Evolutionary conservation across 2,797 vertebrate species (phyloP).

Genomic region (Strix occidentalis): DNA sequence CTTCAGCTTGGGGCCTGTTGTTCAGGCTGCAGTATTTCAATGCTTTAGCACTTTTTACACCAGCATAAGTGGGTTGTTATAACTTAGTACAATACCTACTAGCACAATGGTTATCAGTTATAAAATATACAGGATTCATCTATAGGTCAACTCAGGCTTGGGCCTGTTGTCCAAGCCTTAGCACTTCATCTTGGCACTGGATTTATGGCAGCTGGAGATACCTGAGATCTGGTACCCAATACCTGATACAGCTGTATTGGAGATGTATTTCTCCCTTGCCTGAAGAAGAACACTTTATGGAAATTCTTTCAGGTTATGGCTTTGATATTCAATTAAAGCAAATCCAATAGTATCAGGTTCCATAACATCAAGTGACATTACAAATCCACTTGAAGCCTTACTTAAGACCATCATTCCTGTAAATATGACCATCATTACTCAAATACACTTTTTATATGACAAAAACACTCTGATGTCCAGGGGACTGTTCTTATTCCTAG

Average conservation of each 20-base stretch:
- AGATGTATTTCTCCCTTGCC: background rate
- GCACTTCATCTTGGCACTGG: background rate
- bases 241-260: background rate
- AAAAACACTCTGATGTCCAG: background rate
- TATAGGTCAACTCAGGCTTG: no score
- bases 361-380: background rate
- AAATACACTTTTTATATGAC: background rate
- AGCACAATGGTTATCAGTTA: no score
- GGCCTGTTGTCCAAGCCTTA: no score
- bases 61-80: no score
- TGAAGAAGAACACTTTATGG: background rate
- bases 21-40: no score
- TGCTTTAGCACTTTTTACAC: no score
- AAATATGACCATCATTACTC: background rate
- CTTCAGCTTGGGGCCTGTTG: no score
- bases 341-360: background rate
- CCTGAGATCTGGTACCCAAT: rapidly evolving
- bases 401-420: background rate
- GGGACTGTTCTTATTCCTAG: background rate
- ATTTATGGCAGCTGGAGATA: background rate
- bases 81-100: no score
- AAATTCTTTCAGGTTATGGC: background rate
- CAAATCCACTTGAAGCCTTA: background rate
- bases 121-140: no score
- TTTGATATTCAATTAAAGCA: background rate